Conservation (phyloP, 2,113 vertebrate species). For the Tapirus terrestris region DNA sequence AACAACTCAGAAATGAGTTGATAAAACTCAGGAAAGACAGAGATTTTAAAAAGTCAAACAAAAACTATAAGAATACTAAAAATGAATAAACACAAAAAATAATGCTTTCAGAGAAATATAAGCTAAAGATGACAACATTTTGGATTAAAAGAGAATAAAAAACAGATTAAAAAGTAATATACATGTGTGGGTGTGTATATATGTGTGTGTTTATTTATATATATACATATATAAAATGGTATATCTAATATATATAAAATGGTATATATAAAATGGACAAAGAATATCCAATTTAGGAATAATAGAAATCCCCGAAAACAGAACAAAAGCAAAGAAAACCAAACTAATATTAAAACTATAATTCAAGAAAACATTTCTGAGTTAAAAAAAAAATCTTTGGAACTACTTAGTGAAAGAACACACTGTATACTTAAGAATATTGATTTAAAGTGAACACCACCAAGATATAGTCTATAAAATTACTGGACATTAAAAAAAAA, state of each 20-base stretch:
- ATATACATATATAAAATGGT: too few species aligned
- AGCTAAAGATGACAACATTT: neutral
- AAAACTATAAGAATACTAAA: neutral
- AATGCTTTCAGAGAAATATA: neutral
- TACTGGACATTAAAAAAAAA: neutral
- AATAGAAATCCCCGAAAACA: neutral
- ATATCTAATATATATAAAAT: too few species aligned
- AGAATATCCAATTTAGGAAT: neutral
- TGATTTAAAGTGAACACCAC: neutral
- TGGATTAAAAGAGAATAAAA: neutral
- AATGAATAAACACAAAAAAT: neutral
- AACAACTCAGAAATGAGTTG: neutral
- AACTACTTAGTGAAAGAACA: neutral
- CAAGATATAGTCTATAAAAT: neutral
- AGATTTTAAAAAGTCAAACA: neutral
- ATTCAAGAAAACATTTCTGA: neutral
- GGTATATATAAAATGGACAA: neutral
- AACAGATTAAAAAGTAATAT: neutral
- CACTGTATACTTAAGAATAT: neutral
- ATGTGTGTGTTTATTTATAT: rapidly evolving
- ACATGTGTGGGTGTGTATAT: neutral
- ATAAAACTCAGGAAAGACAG: neutral
- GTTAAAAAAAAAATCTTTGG: neutral
- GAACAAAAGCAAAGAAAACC: neutral
- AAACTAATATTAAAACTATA: neutral